Evolutionary conservation across 2,797 vertebrate species (phyloP), one percentile per base, ranked within the genome.

Genomic region (Coilia nasus): DNA sequence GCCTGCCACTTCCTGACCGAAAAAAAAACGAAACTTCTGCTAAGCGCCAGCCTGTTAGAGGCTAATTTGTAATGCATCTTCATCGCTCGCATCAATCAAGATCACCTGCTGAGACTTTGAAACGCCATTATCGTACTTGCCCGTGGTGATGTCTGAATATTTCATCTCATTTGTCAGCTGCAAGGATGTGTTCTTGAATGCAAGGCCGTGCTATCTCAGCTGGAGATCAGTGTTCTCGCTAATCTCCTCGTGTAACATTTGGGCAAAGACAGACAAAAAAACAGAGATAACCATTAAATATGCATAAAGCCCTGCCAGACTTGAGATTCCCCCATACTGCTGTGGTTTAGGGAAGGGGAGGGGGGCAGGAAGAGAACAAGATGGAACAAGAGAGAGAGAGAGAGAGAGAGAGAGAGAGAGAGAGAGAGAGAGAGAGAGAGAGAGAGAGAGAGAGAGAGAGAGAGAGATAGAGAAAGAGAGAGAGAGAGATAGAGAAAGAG

Each of bases 261-360:
- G 82, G 21, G 23, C 15, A 25, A 28, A 67, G 44, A 31, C 17
- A 15, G 46, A 71, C 17, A 2, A 35, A 19, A 35, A 82, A 90
- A 83, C 81, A 84, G 80, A 88, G 75, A 82, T 85, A 83, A 87
- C 83, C 88, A 82, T 88, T 85, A 87, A 89, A 88, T 56, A 88
- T 86, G 59, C 31, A 57, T 83, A 86, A 54, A 75, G 86, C 85
- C 83, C 60, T 84, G n/a, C 35, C 81, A 28, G 21, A 81, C 83
- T 82, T 85, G 47, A 59, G n/a, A 84, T 59, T 41, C 84, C 82
- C 56, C 83, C 82, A 84, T 54, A 87, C 82, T 85, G 75, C 60
- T 81, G 31, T 46, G 64, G 19, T 56, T 83, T 64, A 71, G 75
- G 64, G 64, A 5, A 11, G 64, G 25, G 12, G 64, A 23, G 25